Evolutionary conservation across 2,888 invertebrate species (phyloP).

Genomic region (Chirona hameri): DNA sequence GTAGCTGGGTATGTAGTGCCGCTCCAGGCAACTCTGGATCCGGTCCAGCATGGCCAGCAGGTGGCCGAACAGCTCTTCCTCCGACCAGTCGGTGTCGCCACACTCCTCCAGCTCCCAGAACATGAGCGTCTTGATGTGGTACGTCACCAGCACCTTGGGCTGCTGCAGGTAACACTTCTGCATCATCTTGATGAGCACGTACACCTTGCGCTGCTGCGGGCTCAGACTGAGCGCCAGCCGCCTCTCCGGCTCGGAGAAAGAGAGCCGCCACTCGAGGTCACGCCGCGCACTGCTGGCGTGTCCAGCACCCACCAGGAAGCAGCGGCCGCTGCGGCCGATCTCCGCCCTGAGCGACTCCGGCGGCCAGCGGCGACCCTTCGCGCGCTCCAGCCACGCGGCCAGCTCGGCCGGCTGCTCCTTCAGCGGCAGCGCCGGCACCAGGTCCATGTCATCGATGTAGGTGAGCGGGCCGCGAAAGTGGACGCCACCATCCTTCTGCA

Average conservation of each 20-base stretch:
- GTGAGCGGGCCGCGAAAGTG: neutral
- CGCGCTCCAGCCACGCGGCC: neutral
- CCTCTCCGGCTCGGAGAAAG: neutral
- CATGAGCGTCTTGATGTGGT: neutral
- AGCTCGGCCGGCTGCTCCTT: neutral
- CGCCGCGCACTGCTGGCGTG: neutral
- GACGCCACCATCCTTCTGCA: neutral
- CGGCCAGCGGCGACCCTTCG: neutral
- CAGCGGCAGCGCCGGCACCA: constrained; percentile 1
- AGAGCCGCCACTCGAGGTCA: neutral
- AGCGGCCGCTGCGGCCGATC: neutral
- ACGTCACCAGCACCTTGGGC: neutral
- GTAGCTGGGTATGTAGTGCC: constrained; percentile 57
- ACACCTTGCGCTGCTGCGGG: neutral
- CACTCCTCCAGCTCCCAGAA: neutral
- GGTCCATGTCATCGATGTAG: neutral
- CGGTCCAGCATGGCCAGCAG: constrained; percentile 62
- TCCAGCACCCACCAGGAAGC: neutral
- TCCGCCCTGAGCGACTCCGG: neutral
- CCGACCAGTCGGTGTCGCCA: neutral
- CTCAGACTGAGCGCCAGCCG: neutral
- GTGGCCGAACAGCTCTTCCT: neutral
- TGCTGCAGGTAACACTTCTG: neutral
- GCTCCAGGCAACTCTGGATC: constrained; percentile 98
- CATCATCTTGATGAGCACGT: constrained; percentile 2